Conservation (phyloP, 2,113 vertebrate genomes). For the Alexandromys fortis region DNA sequence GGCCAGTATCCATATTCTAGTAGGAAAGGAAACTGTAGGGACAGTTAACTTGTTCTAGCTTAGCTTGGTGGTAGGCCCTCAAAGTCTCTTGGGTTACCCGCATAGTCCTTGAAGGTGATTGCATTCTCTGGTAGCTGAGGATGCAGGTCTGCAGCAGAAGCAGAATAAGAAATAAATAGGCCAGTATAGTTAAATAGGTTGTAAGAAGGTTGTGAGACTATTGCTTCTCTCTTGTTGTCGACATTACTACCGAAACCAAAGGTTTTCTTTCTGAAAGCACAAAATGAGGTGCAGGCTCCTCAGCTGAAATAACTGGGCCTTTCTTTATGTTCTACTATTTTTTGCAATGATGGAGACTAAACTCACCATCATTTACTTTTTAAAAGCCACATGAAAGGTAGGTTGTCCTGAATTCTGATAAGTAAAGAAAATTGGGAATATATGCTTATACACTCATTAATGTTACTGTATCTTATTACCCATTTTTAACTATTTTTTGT, state of each 20-base stretch:
- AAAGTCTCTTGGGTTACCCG: slow-evolving; percentile 93
- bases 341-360: background rate
- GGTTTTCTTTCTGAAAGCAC: background rate
- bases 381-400: slow-evolving; percentile 9
- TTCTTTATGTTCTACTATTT: background rate
- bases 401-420: background rate
- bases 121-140: slow-evolving; percentile 86
- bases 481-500: background rate
- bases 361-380: background rate
- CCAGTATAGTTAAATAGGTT: background rate
- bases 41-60: slow-evolving; percentile 65
- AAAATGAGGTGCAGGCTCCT: background rate
- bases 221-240: background rate
- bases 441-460: background rate
- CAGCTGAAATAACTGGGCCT: background rate
- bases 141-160: background rate
- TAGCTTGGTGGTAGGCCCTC: slow-evolving; percentile 72
- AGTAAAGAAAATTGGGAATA: background rate
- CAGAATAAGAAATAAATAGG: background rate
- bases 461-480: background rate
- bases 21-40: slow-evolving; percentile 90
- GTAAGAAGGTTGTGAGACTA: background rate
- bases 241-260: background rate
- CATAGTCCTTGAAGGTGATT: slow-evolving; percentile 94
- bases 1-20: slow-evolving; percentile 92